These are phyloP conservation scores for Sminthurinus signatus DNA, from an alignment of 1,140 invertebrate genomes.

Conservation along the genomic window DNA sequence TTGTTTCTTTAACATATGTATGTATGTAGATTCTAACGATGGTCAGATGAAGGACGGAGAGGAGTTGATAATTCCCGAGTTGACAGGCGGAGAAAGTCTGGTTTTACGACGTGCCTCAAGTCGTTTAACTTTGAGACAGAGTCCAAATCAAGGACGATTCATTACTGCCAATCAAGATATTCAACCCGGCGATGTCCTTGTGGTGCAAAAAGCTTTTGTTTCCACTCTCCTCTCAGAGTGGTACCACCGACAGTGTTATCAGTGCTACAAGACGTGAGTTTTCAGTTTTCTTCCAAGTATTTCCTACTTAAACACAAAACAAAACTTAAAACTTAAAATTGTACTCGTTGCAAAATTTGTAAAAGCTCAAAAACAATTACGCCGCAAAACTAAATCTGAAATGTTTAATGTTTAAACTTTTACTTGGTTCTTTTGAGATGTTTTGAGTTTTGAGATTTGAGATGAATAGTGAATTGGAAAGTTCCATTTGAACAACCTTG, in stretches of 20 bases:
- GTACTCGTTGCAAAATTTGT: too few relatives aligned
- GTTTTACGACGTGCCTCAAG: constrained; percentile 23
- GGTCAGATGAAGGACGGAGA: not conserved
- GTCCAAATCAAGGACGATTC: constrained; percentile 29
- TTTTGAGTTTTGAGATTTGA: too few relatives aligned
- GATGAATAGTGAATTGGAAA: too few relatives aligned
- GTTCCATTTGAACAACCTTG: too few relatives aligned
- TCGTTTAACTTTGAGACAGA: constrained; percentile 14
- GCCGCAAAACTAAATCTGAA: too few relatives aligned
- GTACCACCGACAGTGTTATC: constrained; percentile 68
- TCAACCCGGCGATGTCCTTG: constrained; percentile 59
- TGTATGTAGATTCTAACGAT: not conserved
- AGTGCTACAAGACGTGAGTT: constrained; percentile 59
- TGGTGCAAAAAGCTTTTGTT: constrained; percentile 67
- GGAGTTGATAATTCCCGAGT: constrained; percentile 13
- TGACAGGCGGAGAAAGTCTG: constrained; percentile 21
- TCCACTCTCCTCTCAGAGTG: constrained; percentile 61
- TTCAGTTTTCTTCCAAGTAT: too few relatives aligned
- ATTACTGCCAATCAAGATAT: constrained; percentile 57
- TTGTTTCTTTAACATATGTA: not conserved
- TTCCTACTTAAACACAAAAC: too few relatives aligned
- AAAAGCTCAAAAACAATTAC: too few relatives aligned
- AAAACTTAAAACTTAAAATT: too few relatives aligned
- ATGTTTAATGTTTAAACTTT: too few relatives aligned
- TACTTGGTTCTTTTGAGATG: too few relatives aligned